phyloP scores from a whole-genome alignment of 2,113 vertebrate species.

The Alexandromys fortis region DNA sequence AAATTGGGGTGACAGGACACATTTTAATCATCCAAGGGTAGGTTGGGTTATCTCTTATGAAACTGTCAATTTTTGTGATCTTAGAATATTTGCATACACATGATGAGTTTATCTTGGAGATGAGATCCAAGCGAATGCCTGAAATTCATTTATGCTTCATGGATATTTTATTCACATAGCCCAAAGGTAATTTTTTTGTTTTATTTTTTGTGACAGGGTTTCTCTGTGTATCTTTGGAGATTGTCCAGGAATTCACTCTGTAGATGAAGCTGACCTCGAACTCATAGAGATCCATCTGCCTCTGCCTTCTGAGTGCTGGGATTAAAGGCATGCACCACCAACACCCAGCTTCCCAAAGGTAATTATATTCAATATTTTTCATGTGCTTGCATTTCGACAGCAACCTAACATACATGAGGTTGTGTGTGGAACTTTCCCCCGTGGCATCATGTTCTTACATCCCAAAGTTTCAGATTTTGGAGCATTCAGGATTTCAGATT shows the following conservation, averaged over 20 bases:
- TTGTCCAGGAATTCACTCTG: too few relatives aligned
- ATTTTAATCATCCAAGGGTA: not conserved
- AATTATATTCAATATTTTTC: not conserved
- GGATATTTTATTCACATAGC: not conserved
- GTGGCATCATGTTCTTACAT: not conserved
- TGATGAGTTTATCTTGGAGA: not conserved
- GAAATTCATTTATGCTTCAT: not conserved
- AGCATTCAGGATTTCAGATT: not conserved
- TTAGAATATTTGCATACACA: not conserved
- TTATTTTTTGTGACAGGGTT: too few relatives aligned
- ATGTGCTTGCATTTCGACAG: not conserved
- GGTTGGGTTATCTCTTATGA: not conserved
- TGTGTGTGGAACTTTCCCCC: not conserved
- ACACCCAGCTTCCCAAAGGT: not conserved
- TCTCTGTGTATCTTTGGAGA: too few relatives aligned
- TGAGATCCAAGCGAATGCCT: not conserved
- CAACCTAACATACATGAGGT: not conserved
- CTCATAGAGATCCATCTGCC: too few relatives aligned
- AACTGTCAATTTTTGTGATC: not conserved
- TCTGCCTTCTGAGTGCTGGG: too few relatives aligned
- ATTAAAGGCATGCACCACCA: too few relatives aligned
- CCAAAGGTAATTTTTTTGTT: not conserved
- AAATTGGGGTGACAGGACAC: not conserved
- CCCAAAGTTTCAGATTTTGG: not conserved
- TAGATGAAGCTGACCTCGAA: too few relatives aligned